Conservation (phyloP, 2,797 vertebrate species). For the Sebastes trivittatus region DNA sequence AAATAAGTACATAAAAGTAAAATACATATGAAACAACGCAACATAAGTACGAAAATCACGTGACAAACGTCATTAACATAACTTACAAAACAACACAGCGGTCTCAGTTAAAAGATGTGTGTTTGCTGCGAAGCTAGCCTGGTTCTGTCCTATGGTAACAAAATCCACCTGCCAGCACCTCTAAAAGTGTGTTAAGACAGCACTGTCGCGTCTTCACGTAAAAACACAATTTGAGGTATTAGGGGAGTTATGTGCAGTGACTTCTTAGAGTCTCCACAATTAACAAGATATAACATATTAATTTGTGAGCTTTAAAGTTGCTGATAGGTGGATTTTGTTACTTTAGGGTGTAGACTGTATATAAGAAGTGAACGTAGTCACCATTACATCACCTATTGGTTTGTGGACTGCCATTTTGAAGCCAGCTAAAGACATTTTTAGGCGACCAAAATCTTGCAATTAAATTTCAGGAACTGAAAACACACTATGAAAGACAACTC, state of each 20-base stretch:
- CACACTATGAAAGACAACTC: rapidly evolving
- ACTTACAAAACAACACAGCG: no score
- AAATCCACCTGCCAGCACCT: not conserved
- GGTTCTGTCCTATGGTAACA: not conserved
- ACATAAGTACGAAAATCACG: no score
- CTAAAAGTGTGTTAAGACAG: not conserved
- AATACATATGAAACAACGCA: no score
- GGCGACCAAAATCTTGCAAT: no score
- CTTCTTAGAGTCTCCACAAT: not conserved
- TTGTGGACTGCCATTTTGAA: no score
- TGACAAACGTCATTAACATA: no score
- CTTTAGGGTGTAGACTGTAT: no score
- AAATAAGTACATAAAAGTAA: no score
- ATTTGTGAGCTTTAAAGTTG: not conserved
- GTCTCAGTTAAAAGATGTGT: no score
- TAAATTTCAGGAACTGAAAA: rapidly evolving
- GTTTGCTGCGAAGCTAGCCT: no score
- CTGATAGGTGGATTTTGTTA: not conserved
- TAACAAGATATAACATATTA: not conserved
- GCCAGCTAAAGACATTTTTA: rapidly evolving
- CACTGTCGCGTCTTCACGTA: rapidly evolving
- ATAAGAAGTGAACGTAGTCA: no score
- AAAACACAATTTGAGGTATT: not conserved
- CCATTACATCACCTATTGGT: no score
- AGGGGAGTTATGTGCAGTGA: not conserved